Evolutionary conservation across 2,888 invertebrate genomes (phyloP), one percentile per base, ranked within the genome.

Genomic region (Oegoconia quadripuncta): DNA sequence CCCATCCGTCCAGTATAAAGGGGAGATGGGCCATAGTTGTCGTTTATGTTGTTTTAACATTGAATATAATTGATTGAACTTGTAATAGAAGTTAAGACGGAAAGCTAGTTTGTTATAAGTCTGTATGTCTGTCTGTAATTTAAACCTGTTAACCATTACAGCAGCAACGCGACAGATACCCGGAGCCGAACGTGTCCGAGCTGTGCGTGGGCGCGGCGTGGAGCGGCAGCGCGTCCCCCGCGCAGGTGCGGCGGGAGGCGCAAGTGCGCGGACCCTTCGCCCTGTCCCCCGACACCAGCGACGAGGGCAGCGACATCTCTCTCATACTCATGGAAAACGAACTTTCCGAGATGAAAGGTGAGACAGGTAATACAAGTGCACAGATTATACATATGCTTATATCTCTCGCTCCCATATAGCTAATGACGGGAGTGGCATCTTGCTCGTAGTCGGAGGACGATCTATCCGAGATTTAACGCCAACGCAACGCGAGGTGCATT

Each of bases 271-370:
- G 34, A 25, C 82, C 28, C 83, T 37, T 35, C 89, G 95, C 53
- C 95, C 95, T 22, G n/a, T 42, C 42, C 3, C 95, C 96, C 9
- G 95, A 95, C 82, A 95, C 95, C 46, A 96, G 95, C 30, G 95
- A 96, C 76, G 95, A 93, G 76, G 95, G 95, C 80, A 93, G 93
- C 73, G 92, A 94, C 77, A 91, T 92, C 50, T 92, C 92, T n/a
- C 38, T 41, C 25, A 35, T 41, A 36, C 44, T 44, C 17, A 38
- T 41, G 41, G 44, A 44, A 33, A 41, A 41, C 28, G 44, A 44
- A 29, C 38, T 41, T 2, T 34, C 44, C 7, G 44, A 40, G 17
- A 40, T 42, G 38, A 38, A 38, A 37, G 41, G 41, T 42, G 14
- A 40, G 97, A 96, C 79, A 96, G 95, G 74, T 93, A 96, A 75